Evolutionary conservation across 2,888 invertebrate genomes (phyloP), one percentile per base, ranked within the genome.

Genomic region (Antheraea assamensis): DNA sequence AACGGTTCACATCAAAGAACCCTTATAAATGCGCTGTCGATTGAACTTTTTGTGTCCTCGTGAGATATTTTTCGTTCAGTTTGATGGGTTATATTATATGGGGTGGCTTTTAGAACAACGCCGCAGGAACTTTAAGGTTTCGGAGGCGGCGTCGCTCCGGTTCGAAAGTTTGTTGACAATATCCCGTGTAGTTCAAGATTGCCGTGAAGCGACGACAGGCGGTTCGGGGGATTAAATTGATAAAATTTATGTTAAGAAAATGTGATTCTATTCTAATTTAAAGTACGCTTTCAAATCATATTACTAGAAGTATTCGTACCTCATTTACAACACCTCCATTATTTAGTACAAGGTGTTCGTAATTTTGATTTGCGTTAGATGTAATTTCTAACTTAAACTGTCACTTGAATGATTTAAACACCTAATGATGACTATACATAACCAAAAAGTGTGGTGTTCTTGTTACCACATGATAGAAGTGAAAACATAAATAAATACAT

Each of bases 41-140:
- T 81, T 81, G 78, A 81, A 82, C 78, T 87, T 85, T 58, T 84
- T 83, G 73, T 78, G 74, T 76, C 78, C 73, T 76, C 73, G 71
- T 74, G 76, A 80, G 77, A 80, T 81, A 81, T 85, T 83, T 79
- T 74, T 68, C 70, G 72, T 75, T 77, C 80, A 82, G 85, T 87
- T 85, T 82, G 80, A 83, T 82, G 83, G 81, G 82, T 82, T 84
- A 84, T 83, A 83, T 82, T 84, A 84, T 83, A 83, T 80, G 84
- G 82, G 79, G 76, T 73, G 79, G 78, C 78, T 80, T 82, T 84
- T 81, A 82, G 81, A 81, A 81, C 78, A 83, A 81, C 76, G 81
- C 82, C 78, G 76, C 74, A 77, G 79, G 80, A 83, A 81, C 79
- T 84, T 84, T 79, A 78, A 77, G 80, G 82, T 82, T 87, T 87